phyloP scores from a whole-genome alignment of 2,797 vertebrate species.

The Phalloptychus januarius region DNA sequence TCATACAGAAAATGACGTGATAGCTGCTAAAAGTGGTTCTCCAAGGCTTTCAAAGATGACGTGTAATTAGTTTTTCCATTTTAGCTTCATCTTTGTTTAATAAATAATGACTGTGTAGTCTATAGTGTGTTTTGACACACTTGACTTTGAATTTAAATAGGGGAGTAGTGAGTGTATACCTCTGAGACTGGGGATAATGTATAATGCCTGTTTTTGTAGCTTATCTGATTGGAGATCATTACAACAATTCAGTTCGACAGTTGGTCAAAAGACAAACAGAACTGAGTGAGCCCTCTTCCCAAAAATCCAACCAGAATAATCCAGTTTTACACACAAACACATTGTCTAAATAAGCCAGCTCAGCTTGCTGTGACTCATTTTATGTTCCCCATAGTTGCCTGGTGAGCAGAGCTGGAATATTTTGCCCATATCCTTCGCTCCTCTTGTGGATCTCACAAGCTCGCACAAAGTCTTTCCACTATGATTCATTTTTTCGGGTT shows the following conservation, averaged over 20 bases:
- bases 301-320: constrained; percentile 72
- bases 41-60: not conserved
- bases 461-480: constrained; percentile 76
- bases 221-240: constrained; percentile 50
- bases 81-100: not conserved
- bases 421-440: constrained; percentile 52
- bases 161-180: not conserved
- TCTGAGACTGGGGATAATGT: constrained; percentile 16
- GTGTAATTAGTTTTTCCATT: not conserved
- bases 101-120: not conserved
- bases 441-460: constrained; percentile 71
- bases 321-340: constrained; percentile 58
- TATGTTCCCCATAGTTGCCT: constrained; percentile 68
- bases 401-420: constrained; percentile 68
- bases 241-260: constrained; percentile 34
- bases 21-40: not conserved
- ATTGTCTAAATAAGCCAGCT: constrained; percentile 72
- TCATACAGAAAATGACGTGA: not conserved
- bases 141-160: not conserved
- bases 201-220: constrained; percentile 50
- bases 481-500: constrained; percentile 72
- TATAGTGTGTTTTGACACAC: not conserved
- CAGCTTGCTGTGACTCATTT: constrained; percentile 71
- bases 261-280: constrained; percentile 56
- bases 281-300: constrained; percentile 74